These are phyloP conservation scores for Anastrepha ludens DNA, from an alignment of 1,140 invertebrate species.

Conservation along the genomic window DNA sequence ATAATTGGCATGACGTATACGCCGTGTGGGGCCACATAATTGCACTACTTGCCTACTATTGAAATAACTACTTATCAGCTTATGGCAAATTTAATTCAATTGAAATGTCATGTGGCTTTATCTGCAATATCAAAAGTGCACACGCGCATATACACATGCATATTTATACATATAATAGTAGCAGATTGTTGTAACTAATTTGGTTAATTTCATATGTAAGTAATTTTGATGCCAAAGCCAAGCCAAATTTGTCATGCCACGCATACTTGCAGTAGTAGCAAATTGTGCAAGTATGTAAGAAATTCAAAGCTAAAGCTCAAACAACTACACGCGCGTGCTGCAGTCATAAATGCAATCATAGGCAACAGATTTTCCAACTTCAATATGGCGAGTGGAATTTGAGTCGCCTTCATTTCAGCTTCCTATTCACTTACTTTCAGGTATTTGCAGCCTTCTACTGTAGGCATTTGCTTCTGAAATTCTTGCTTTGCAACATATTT, in stretches of 20 bases:
- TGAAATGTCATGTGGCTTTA: constrained; percentile 8
- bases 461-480: not conserved
- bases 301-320: not conserved
- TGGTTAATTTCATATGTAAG: not conserved
- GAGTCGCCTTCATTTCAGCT: not conserved
- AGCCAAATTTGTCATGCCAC: not conserved
- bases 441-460: too few relatives aligned
- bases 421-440: too few relatives aligned
- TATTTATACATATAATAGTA: not conserved
- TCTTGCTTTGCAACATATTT: constrained; percentile 25
- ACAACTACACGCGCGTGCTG: not conserved
- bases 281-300: not conserved
- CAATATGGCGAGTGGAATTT: not conserved
- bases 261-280: not conserved
- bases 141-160: not conserved
- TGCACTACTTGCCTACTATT: not conserved
- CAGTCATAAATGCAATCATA: not conserved
- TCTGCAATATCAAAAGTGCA: not conserved
- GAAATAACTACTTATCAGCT: constrained; percentile 23
- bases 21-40: constrained; percentile 5
- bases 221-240: constrained; percentile 10
- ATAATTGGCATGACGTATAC: constrained; percentile 46
- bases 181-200: not conserved
- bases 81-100: constrained; percentile 40
- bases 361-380: not conserved